Conservation (phyloP, 2,888 invertebrate species). For the Megastigmus dorsalis region DNA sequence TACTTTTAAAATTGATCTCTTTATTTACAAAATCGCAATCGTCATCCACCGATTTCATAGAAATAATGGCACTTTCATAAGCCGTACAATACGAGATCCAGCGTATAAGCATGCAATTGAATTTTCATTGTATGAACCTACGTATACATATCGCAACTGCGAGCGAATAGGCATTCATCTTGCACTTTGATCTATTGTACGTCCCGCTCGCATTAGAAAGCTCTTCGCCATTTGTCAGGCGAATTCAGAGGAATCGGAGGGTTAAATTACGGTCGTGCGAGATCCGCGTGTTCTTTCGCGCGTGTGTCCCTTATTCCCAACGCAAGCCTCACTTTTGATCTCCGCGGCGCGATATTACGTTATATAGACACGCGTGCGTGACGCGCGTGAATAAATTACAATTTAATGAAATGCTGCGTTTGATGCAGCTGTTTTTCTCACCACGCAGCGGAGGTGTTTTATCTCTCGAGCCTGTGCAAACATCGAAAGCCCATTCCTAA, state of each 20-base stretch:
- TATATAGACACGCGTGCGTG: conserved; percentile 5
- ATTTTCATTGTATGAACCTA: background rate
- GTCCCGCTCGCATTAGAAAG: background rate
- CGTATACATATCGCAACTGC: background rate
- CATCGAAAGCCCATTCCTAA: background rate
- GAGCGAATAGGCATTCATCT: conserved; percentile 8
- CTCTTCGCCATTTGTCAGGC: conserved; percentile 24
- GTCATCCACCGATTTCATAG: background rate
- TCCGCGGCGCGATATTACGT: background rate
- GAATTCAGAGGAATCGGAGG: conserved; percentile 1
- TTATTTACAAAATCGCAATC: background rate
- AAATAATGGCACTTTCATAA: background rate
- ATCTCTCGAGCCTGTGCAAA: background rate
- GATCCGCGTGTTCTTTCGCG: conserved; percentile 2
- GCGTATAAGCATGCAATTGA: too few relatives aligned
- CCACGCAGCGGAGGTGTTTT: background rate
- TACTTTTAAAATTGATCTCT: background rate
- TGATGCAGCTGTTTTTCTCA: background rate
- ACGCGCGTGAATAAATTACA: conserved; percentile 31
- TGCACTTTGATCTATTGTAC: conserved; percentile 20
- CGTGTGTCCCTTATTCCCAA: too few relatives aligned
- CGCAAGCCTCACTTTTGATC: background rate
- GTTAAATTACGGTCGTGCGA: background rate
- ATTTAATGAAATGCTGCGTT: conserved; percentile 31
- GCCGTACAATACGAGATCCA: background rate